phyloP scores from a whole-genome alignment of 2,888 invertebrate genomes.

The Muscina levida region DNA sequence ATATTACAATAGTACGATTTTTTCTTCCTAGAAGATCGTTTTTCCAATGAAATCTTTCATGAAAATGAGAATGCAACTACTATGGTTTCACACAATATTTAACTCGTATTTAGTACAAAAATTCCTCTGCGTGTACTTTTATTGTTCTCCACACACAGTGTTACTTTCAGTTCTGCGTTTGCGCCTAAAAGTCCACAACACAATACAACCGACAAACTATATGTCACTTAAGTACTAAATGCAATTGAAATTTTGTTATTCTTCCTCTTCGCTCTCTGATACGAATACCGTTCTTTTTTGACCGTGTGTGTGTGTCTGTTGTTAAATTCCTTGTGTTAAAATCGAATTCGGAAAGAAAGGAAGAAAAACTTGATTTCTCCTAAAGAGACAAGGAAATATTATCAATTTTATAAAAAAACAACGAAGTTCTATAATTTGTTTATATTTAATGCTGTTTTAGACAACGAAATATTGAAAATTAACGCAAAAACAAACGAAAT shows the following conservation, averaged over 20 bases:
- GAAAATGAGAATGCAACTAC: too few relatives aligned
- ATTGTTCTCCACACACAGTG: slow-evolving; percentile 30
- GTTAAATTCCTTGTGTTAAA: slow-evolving; percentile 41
- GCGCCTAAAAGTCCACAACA: slow-evolving; percentile 56
- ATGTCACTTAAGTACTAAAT: slow-evolving; percentile 60
- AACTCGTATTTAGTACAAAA: too few relatives aligned
- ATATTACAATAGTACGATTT: too few relatives aligned
- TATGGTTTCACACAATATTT: too few relatives aligned
- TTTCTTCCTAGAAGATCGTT: too few relatives aligned
- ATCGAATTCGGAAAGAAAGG: slow-evolving; percentile 30
- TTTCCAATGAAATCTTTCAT: too few relatives aligned
- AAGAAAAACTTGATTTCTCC: slow-evolving; percentile 6
- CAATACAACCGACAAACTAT: slow-evolving; percentile 2
- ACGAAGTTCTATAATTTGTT: slow-evolving; percentile 41
- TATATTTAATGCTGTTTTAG: not conserved
- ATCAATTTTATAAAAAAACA: slow-evolving; percentile 46
- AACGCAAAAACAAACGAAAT: not conserved
- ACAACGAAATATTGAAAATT: slow-evolving; percentile 22
- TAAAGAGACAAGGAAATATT: slow-evolving; percentile 5
- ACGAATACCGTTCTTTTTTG: slow-evolving; percentile 42
- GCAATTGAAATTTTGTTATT: slow-evolving; percentile 55
- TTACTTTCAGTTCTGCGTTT: slow-evolving; percentile 45
- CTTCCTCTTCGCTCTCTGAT: slow-evolving; percentile 48
- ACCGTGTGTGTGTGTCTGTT: slow-evolving; percentile 52
- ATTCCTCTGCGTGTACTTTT: too few relatives aligned